Evolutionary conservation across 2,113 vertebrate genomes (phyloP).

Genomic region (Callopanchax toddi): DNA sequence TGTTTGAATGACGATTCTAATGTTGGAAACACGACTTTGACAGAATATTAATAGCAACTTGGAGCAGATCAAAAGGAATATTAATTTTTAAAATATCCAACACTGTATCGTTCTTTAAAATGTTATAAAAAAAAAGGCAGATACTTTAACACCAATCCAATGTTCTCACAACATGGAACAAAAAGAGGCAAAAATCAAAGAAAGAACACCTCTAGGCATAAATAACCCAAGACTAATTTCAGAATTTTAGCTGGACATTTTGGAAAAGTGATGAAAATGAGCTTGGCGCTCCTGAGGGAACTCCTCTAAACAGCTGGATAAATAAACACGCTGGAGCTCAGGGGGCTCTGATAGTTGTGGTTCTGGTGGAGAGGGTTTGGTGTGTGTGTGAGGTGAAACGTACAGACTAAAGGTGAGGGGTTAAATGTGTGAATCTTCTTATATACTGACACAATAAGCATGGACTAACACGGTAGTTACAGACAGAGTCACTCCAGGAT

Average conservation of each 20-base stretch:
- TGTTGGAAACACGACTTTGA: no score
- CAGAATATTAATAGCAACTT: no score
- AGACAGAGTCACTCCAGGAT: conserved; percentile 71
- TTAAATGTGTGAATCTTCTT: conserved; percentile 71
- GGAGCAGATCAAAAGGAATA: no score
- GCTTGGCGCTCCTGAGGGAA: conserved; percentile 31
- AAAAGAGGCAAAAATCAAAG: background rate
- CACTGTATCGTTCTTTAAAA: background rate
- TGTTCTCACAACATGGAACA: conserved; percentile 10
- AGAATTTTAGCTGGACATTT: conserved; percentile 15
- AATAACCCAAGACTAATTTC: background rate
- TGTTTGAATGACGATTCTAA: no score
- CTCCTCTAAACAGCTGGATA: conserved; percentile 35
- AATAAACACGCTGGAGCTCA: conserved; percentile 22
- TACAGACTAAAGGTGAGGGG: conserved; percentile 49
- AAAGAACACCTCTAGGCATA: background rate
- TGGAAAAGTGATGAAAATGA: conserved; percentile 40
- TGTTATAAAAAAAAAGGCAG: background rate
- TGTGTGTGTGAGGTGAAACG: conserved; percentile 41
- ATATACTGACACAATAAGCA: conserved; percentile 75
- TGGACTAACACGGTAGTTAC: conserved; percentile 75
- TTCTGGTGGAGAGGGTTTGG: conserved; percentile 34
- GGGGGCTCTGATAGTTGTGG: conserved; percentile 36
- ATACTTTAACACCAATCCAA: conserved; percentile 33
- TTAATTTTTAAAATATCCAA: no score